These are phyloP conservation scores for Nansenia antarctica DNA, from an alignment of 2,113 vertebrate genomes.

Conservation along the genomic window DNA sequence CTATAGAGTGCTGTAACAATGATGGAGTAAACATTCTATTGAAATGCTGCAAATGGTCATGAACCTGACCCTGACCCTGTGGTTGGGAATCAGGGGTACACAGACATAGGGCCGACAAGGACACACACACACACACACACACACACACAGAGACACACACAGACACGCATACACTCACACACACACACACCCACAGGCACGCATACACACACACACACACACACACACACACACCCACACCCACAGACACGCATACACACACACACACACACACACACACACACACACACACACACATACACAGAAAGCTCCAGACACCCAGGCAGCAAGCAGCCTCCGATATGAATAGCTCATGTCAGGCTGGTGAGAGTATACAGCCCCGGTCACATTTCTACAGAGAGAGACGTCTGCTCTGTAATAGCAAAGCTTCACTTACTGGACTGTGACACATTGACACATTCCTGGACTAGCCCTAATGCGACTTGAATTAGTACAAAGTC, in stretches of 20 bases:
- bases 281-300: conserved; percentile 2
- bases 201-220: conserved; percentile 16
- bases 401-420: conserved; percentile 1
- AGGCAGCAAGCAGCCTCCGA: conserved; percentile 13
- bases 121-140: conserved; percentile 18
- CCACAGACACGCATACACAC: conserved; percentile 4
- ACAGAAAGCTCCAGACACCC: neutral
- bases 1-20: no score
- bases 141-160: conserved; percentile 15
- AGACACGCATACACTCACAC: neutral
- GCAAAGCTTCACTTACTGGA: no score
- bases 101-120: conserved; percentile 1
- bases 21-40: no score
- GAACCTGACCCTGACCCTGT: conserved; percentile 51
- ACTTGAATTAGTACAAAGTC: no score
- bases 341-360: conserved; percentile 52
- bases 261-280: conserved; percentile 17
- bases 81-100: conserved; percentile 24
- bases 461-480: no score
- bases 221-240: conserved; percentile 11
- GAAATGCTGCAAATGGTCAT: conserved; percentile 54
- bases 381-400: conserved; percentile 35
- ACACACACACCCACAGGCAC: conserved; percentile 5
- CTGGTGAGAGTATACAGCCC: conserved; percentile 37
- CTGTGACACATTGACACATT: no score